Conservation (phyloP, 2,113 vertebrate species). For the Todiramphus saurophagus region DNA sequence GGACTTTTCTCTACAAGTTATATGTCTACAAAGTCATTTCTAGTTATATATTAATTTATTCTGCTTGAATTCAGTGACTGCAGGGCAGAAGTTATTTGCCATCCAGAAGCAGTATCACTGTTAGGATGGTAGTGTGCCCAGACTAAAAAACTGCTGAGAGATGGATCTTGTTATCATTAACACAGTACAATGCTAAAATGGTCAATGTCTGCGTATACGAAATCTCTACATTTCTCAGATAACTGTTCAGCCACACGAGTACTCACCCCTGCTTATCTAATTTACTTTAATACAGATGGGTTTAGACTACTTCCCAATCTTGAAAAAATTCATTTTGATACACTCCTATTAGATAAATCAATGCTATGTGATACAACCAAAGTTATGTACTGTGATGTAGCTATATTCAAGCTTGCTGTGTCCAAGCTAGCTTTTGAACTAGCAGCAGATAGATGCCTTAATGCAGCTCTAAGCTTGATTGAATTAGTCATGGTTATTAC, state of each 20-base stretch:
- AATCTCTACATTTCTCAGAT: neutral
- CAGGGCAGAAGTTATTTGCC: neutral
- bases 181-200: neutral
- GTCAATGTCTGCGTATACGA: neutral
- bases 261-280: neutral
- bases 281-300: neutral
- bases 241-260: neutral
- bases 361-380: neutral
- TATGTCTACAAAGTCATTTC: neutral
- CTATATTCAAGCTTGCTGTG: neutral
- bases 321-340: neutral
- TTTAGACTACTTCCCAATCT: neutral
- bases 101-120: neutral
- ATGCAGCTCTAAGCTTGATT: neutral
- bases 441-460: neutral
- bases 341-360: neutral
- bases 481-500: slow-evolving; percentile 32
- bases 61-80: neutral
- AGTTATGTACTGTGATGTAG: neutral
- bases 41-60: neutral
- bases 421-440: neutral
- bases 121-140: neutral
- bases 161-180: neutral
- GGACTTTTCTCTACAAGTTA: neutral
- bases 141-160: neutral